Conservation (phyloP, 2,797 vertebrate genomes). For the Enteromius mattozi region DNA sequence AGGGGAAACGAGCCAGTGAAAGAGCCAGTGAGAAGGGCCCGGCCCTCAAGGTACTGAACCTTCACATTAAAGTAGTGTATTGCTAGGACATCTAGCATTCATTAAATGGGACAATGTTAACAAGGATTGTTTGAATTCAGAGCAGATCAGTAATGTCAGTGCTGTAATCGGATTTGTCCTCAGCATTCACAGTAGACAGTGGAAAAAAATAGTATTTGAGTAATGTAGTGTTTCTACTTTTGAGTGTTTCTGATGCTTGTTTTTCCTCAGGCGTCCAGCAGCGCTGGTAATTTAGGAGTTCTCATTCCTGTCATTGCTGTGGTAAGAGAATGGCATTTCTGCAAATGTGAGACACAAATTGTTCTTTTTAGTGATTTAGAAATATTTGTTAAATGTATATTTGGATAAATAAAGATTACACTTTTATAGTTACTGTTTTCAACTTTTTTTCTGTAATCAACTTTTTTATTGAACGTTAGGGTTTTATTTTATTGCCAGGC, state of each 20-base stretch:
- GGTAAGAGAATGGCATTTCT: conserved; percentile 77
- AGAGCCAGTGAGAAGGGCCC: conserved; percentile 94
- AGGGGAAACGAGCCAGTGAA: conserved; percentile 96
- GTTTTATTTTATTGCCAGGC: neutral
- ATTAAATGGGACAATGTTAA: neutral
- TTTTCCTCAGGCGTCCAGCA: conserved; percentile 89
- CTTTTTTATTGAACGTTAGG: neutral
- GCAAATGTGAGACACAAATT: neutral
- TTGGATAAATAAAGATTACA: neutral
- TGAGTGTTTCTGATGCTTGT: neutral
- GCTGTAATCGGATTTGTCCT: neutral
- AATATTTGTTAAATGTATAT: neutral
- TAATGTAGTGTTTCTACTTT: neutral
- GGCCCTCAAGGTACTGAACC: conserved; percentile 85
- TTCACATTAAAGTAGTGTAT: neutral
- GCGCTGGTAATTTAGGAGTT: conserved; percentile 97
- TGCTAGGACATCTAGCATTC: neutral
- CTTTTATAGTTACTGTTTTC: neutral
- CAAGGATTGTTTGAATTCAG: neutral
- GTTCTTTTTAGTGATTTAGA: neutral
- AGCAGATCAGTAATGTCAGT: neutral
- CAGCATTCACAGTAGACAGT: neutral
- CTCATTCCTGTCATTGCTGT: conserved; percentile 97
- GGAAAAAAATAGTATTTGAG: neutral
- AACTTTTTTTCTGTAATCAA: neutral